phyloP scores from a whole-genome alignment of 1,140 invertebrate genomes.

The Vollenhovia emeryi region DNA sequence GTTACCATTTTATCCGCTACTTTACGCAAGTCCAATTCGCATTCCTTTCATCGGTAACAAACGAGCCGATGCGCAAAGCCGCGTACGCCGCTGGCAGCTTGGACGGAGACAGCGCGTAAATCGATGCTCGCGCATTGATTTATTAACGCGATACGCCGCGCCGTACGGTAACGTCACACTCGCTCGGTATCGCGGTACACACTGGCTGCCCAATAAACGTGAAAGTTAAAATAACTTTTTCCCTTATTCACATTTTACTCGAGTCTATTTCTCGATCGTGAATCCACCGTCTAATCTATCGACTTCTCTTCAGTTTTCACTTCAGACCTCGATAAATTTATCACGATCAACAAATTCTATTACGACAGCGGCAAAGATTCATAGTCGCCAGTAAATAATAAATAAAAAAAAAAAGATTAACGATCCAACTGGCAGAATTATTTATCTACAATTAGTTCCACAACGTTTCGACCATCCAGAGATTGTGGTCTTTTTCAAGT shows the following conservation, averaged over 20 bases:
- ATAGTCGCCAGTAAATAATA: too few species aligned
- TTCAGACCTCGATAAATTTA: background rate
- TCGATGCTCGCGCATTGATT: constrained; percentile 55
- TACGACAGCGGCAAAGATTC: too few species aligned
- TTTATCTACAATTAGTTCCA: too few species aligned
- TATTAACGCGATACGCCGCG: constrained; percentile 50
- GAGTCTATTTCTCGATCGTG: background rate
- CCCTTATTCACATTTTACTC: background rate
- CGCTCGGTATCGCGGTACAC: constrained; percentile 27
- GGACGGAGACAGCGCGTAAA: constrained; percentile 38
- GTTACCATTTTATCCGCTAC: background rate
- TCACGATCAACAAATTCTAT: too few species aligned
- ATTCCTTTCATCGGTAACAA: constrained; percentile 44
- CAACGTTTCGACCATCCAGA: too few species aligned
- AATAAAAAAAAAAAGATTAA: too few species aligned
- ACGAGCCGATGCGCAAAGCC: background rate
- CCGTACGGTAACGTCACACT: constrained; percentile 33
- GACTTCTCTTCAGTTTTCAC: background rate
- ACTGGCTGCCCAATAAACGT: constrained; percentile 8
- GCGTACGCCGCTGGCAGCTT: constrained; percentile 30
- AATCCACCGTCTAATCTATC: background rate
- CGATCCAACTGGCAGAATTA: too few species aligned
- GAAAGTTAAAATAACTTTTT: constrained; percentile 10
- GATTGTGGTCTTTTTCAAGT: too few species aligned
- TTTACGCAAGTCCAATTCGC: constrained; percentile 33